A percentile compares a stretch with the other conserved stretches of the same genome.
Evolutionary conservation across 2,113 vertebrate genomes (phyloP).

Genomic region (Microtus richardsoni): DNA sequence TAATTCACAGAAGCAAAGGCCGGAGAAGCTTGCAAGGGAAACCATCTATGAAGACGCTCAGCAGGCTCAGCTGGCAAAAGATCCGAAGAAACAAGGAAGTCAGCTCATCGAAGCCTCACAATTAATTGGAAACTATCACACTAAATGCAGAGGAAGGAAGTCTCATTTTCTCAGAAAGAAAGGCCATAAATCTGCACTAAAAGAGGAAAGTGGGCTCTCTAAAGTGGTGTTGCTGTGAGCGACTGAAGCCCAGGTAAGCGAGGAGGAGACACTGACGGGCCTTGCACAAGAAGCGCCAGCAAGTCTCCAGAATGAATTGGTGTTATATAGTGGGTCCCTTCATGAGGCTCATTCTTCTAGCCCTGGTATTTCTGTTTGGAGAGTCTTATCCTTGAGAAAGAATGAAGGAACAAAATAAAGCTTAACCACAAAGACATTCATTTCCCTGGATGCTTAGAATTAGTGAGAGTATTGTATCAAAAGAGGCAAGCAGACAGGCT

Average conservation of each 20-base stretch:
- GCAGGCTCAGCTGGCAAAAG: not conserved
- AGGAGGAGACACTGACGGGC: not conserved
- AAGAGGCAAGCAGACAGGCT: not conserved
- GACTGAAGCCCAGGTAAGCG: not conserved
- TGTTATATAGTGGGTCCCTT: not conserved
- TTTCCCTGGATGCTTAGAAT: not conserved
- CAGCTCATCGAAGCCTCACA: not conserved
- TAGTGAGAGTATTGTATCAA: not conserved
- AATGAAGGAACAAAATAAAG: constrained; percentile 18
- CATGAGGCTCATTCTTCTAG: not conserved
- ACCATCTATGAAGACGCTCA: not conserved
- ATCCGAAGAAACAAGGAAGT: not conserved
- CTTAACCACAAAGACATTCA: not conserved
- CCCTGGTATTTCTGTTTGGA: not conserved
- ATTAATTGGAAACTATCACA: not conserved
- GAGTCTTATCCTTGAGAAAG: not conserved
- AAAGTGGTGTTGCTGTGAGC: not conserved
- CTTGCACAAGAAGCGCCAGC: not conserved
- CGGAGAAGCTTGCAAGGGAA: not conserved
- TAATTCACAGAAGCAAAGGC: not conserved
- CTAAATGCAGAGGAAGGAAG: not conserved
- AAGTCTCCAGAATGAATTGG: not conserved
- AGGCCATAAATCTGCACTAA: not conserved
- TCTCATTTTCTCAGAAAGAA: constrained; percentile 42
- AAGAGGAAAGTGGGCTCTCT: not conserved